A percentile compares a stretch with the other conserved stretches of the same genome.
phyloP scores from a whole-genome alignment of 2,113 vertebrate genomes.

The Seriola dumerili region DNA sequence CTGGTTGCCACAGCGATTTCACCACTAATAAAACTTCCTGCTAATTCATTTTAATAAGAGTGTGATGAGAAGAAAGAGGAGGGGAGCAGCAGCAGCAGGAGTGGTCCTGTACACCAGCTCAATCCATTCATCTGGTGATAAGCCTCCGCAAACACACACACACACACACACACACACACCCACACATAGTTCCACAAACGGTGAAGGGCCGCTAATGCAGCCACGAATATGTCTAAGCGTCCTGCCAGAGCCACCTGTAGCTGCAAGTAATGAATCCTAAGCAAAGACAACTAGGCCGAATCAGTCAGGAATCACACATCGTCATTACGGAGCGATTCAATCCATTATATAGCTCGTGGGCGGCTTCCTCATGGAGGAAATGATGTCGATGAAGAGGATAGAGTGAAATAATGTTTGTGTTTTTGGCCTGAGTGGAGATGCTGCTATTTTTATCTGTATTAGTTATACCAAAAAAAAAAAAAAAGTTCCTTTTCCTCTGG shows the following conservation, averaged over 20 bases:
- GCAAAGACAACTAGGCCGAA: constrained; percentile 20
- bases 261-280: constrained; percentile 30
- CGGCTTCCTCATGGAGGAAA: neutral
- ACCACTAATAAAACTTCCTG: constrained; percentile 6
- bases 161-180: neutral
- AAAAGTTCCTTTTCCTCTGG: too few relatives aligned
- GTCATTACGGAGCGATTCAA: neutral
- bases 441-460: neutral
- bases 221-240: neutral
- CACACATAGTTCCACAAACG: neutral
- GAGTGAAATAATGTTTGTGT: neutral
- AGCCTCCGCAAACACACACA: neutral
- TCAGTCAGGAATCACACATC: constrained; percentile 4
- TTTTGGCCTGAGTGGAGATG: neutral
- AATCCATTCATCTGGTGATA: neutral
- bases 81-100: too few relatives aligned
- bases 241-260: neutral
- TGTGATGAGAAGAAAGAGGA: neutral
- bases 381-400: neutral
- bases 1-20: constrained; percentile 27
- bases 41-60: constrained; percentile 36
- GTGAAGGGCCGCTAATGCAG: constrained; percentile 1
- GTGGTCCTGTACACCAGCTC: neutral
- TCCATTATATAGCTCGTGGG: neutral
- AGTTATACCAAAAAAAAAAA: neutral